Evolutionary conservation across 2,888 invertebrate species (phyloP), one percentile per base, ranked within the genome.

Genomic region (Idaea dimidiata): DNA sequence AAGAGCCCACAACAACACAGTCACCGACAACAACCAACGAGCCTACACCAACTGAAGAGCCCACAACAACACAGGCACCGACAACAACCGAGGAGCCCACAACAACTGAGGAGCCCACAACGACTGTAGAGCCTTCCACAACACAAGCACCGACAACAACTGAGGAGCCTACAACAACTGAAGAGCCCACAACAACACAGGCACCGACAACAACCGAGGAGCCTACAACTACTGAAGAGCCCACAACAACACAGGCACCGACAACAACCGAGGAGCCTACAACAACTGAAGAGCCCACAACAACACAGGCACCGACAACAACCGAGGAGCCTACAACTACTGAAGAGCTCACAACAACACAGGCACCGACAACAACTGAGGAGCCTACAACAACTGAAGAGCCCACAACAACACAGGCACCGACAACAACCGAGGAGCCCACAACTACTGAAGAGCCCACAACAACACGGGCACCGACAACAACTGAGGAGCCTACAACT

Each of bases 301-400:
- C 61, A 18, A 65, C 59, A 16, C 59, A 17, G 54, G 54, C 33
- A 16, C 58, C 24, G 17, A 16, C 65, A 17, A 62, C 62, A 7
- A 67, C 64, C 8, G 17, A 16, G 3, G 58, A 58, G n/a, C 54
- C 62, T 6, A 63, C 63, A 17, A 59, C 65, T 17, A 33, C 53
- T 6, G 32, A 6, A 17, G 54, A 54, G 2, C 14, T n/a, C n/a
- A 24, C 33, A 6, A 60, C 64, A 17, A 62, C 66, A 58, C 18
- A 57, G 17, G 58, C 16, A 7, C 54, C 62, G 1, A 65, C 62
- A 32, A 68, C 70, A 7, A 63, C 58, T n/a, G 57, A 57, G 33
- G 43, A 59, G 10, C 54, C 59, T 17, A 16, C 63, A 1, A 64
- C 69, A 0, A 24, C 24, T 5, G 59, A 57, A 0, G 62, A 59